Evolutionary conservation across 2,888 invertebrate genomes (phyloP).

Genomic region (Drosophila austrosaltans): DNA sequence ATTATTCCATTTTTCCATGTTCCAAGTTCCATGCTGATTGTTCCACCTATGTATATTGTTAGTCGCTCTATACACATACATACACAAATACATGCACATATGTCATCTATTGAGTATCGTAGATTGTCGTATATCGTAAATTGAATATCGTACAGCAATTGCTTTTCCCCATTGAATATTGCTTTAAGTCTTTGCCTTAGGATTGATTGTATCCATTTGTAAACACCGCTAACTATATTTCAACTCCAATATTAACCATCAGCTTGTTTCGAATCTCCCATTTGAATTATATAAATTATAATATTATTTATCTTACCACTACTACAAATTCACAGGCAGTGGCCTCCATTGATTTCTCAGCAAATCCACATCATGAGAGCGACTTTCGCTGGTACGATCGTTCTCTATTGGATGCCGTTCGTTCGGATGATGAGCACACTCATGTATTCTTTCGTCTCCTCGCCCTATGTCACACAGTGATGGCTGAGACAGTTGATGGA

Average conservation of each 20-base stretch:
- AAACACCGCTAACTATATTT: slow-evolving; percentile 9
- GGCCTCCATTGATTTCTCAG: slow-evolving; percentile 95
- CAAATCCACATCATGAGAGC: slow-evolving; percentile 95
- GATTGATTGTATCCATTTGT: neutral
- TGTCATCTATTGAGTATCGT: slow-evolving; percentile 9
- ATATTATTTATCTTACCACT: neutral
- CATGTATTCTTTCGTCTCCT: slow-evolving; percentile 95
- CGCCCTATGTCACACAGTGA: slow-evolving; percentile 99
- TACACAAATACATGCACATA: neutral
- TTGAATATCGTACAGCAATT: neutral
- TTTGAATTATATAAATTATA: no score
- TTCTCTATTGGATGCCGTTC: slow-evolving; percentile 92
- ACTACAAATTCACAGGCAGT: slow-evolving; percentile 85
- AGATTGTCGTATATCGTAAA: slow-evolving; percentile 20
- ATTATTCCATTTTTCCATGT: slow-evolving; percentile 3
- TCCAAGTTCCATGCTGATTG: slow-evolving; percentile 4
- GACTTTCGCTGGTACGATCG: slow-evolving; percentile 97
- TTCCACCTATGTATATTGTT: neutral
- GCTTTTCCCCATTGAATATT: neutral
- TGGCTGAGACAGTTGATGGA: slow-evolving; percentile 96
- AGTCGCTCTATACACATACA: neutral
- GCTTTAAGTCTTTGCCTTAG: neutral
- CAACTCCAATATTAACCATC: neutral
- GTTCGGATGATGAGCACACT: slow-evolving; percentile 88
- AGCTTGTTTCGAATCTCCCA: neutral